A percentile compares a stretch with the other conserved stretches of the same genome.
Conservation (phyloP, 2,797 vertebrate genomes). For the Poeciliopsis turneri region DNA sequence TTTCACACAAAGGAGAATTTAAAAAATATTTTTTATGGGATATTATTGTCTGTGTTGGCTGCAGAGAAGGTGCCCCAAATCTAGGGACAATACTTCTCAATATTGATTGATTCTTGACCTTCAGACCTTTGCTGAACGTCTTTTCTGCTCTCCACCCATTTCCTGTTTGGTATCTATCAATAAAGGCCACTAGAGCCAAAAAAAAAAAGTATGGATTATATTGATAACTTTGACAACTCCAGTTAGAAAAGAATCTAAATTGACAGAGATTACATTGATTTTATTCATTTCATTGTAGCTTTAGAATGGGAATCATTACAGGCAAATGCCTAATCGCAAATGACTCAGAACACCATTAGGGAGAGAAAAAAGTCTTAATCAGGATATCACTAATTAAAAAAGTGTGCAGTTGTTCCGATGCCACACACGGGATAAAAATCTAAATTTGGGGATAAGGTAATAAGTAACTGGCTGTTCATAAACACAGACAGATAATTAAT, state of each 20-base stretch:
- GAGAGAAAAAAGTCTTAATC: background rate
- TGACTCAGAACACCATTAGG: background rate
- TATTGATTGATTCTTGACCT: background rate
- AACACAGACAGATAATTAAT: conserved; percentile 21
- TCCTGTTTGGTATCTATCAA: background rate
- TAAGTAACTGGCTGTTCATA: background rate
- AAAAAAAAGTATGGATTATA: background rate
- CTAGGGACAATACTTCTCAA: background rate
- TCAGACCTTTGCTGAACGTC: too few species aligned
- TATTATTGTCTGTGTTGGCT: background rate
- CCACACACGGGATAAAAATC: background rate
- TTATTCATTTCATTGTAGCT: background rate
- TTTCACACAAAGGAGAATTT: background rate
- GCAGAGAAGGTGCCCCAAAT: background rate
- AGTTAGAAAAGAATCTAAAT: background rate
- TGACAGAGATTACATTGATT: background rate
- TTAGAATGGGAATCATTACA: background rate
- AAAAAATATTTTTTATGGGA: background rate
- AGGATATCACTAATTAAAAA: background rate
- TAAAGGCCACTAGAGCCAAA: background rate
- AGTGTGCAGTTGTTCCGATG: background rate
- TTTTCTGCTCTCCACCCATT: too few species aligned
- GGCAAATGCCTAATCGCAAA: background rate
- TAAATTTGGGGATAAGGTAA: conserved; percentile 9
- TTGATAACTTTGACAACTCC: background rate